Conservation (phyloP, 2,888 invertebrate species). For the Hetaerina titia region DNA sequence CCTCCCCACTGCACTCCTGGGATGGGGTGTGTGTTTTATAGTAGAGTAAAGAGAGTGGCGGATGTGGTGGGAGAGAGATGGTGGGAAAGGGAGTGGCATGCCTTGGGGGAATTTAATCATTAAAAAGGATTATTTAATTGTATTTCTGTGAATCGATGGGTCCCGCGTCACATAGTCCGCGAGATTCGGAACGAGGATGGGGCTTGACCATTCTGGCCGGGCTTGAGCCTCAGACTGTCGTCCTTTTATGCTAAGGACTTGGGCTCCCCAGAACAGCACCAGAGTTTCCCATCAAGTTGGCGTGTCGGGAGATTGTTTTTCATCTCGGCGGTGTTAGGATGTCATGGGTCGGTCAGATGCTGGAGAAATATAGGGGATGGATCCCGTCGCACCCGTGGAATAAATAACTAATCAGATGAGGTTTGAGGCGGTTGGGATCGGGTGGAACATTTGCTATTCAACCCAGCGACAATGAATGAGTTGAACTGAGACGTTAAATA, state of each 20-base stretch:
- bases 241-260: no score
- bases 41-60: no score
- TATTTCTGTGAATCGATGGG: background rate
- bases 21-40: background rate
- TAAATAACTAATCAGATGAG: slow-evolving; percentile 31
- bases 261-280: no score
- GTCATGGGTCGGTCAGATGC: background rate
- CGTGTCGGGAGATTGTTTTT: background rate
- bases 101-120: no score
- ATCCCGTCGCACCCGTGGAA: background rate
- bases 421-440: background rate
- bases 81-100: no score
- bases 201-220: no score
- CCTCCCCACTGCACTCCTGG: background rate
- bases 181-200: background rate
- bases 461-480: slow-evolving; percentile 2
- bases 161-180: background rate
- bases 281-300: background rate
- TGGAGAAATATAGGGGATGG: background rate
- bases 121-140: no score
- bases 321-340: background rate
- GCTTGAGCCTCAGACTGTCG: no score
- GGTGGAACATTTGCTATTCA: background rate
- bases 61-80: no score
- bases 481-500: background rate